Conservation (phyloP, 2,888 invertebrate genomes). For the Lasioglossum figueresi region DNA sequence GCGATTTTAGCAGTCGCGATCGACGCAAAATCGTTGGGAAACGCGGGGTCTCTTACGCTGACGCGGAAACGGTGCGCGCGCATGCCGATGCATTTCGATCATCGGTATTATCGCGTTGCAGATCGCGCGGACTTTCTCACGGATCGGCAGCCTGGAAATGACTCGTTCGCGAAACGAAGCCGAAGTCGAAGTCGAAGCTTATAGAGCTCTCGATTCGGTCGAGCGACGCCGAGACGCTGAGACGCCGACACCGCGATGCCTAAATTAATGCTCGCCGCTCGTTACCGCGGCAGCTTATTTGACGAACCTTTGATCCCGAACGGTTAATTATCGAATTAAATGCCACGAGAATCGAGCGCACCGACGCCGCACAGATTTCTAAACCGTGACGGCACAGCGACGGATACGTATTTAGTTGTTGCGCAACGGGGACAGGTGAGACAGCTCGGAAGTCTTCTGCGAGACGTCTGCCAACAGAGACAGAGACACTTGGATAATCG, state of each 20-base stretch:
- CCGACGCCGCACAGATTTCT: slow-evolving; percentile 28
- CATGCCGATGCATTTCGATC: slow-evolving; percentile 56
- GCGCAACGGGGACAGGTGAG: slow-evolving; percentile 28
- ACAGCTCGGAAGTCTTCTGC: slow-evolving; percentile 9
- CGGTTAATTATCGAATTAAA: slow-evolving; percentile 63
- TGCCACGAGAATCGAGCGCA: slow-evolving; percentile 52
- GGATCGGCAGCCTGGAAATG: slow-evolving; percentile 56
- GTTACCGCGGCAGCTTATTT: slow-evolving; percentile 44
- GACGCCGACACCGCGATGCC: slow-evolving; percentile 28
- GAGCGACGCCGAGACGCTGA: slow-evolving; percentile 37
- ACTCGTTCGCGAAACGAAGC: slow-evolving; percentile 55
- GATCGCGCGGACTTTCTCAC: slow-evolving; percentile 66
- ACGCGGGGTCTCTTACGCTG: neutral
- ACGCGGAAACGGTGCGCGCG: slow-evolving; percentile 27
- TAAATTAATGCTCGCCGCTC: slow-evolving; percentile 47
- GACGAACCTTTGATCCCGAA: slow-evolving; percentile 56
- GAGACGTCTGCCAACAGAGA: neutral
- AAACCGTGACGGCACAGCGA: slow-evolving; percentile 28
- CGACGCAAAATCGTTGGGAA: slow-evolving; percentile 9
- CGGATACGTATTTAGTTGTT: slow-evolving; percentile 30
- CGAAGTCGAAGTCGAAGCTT: slow-evolving; percentile 12
- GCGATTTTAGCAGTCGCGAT: slow-evolving; percentile 20
- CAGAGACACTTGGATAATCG: neutral
- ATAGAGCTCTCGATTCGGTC: slow-evolving; percentile 29
- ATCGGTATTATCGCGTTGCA: slow-evolving; percentile 45